Base-by-base conservation (phyloP, 2,888 invertebrate species). In the Lydus trimaculatus region DNA sequence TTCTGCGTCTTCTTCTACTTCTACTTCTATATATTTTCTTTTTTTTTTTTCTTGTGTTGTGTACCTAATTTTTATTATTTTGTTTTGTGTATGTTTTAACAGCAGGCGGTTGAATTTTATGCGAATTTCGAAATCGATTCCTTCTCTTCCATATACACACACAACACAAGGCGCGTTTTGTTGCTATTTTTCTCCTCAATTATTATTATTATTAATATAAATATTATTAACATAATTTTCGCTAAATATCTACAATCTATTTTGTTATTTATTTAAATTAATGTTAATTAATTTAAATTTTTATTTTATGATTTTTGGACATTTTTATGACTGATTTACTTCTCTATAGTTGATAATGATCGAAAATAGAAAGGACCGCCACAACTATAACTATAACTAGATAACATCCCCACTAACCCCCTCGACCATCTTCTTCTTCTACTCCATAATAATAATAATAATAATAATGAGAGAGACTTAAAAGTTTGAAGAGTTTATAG, bases 31-130 rank as follows among this genome's bases (percentile, higher is more conserved):
- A 13, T 25, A 5, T 25, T 52, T n/a, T n/a, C 7, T 43, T 17
- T 43, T 0, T 43, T 6, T 43, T 43, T 17, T 43, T n/a, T 36
- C n/a, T n/a, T n/a, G n/a, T n/a, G n/a, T n/a, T n/a, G n/a, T n/a
- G n/a, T 36, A 28, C 4, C 13, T 15, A 36, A 33, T 39, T n/a
- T 3, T 39, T 39, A 7, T 36, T 36, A 15, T 39, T 39, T 11
- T 3, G 7, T 33, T 33, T 33, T 33, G 33, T 76, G 73, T 76
- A 71, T 70, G 72, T 67, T 25, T 52, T 67, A 73, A 65, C 76
- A 72, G 72, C 75, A 72, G 76, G 76, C 65, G 76, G 73, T 62
- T 66, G 67, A 61, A 63, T 69, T 68, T 72, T 72, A 68, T 72
- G 66, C 64, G 61, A 66, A 65, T 70, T 69, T 67, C 48, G 70